These are phyloP conservation scores for Idris sp. DNA, from an alignment of 1,140 invertebrate genomes.

Conservation along the genomic window DNA sequence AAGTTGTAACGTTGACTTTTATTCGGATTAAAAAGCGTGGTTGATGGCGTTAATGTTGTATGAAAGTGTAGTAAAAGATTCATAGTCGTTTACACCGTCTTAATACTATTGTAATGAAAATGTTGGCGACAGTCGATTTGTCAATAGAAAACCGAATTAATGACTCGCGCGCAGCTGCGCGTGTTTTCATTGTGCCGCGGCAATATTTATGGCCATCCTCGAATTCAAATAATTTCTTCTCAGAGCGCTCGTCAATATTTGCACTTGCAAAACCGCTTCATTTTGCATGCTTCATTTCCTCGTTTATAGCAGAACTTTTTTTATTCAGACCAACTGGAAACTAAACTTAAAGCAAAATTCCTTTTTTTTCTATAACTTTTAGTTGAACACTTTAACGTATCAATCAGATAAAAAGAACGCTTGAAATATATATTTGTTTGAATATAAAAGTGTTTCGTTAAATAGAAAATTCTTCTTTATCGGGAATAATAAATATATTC, in stretches of 20 bases:
- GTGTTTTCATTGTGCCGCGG: constrained; percentile 27
- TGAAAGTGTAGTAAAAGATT: constrained; percentile 44
- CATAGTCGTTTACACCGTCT: constrained; percentile 39
- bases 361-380: background rate
- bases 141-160: constrained; percentile 48
- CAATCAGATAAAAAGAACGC: constrained; percentile 3
- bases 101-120: constrained; percentile 59
- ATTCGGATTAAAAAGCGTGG: constrained; percentile 40
- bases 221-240: constrained; percentile 27
- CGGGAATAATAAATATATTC: too few relatives aligned
- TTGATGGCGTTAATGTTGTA: constrained; percentile 41
- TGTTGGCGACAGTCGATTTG: constrained; percentile 29
- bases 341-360: constrained; percentile 5
- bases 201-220: constrained; percentile 36
- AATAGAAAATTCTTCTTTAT: too few relatives aligned
- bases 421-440: constrained; percentile 8
- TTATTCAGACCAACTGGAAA: constrained; percentile 33
- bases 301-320: constrained; percentile 11
- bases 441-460: too few relatives aligned
- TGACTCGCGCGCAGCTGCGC: constrained; percentile 36
- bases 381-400: background rate
- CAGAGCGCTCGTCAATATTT: constrained; percentile 35
- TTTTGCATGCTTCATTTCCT: constrained; percentile 21
- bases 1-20: constrained; percentile 36
- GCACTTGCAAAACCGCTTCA: constrained; percentile 2